Conservation (phyloP, 1,140 invertebrate species). For the Aphaenogaster ashmeadi region DNA sequence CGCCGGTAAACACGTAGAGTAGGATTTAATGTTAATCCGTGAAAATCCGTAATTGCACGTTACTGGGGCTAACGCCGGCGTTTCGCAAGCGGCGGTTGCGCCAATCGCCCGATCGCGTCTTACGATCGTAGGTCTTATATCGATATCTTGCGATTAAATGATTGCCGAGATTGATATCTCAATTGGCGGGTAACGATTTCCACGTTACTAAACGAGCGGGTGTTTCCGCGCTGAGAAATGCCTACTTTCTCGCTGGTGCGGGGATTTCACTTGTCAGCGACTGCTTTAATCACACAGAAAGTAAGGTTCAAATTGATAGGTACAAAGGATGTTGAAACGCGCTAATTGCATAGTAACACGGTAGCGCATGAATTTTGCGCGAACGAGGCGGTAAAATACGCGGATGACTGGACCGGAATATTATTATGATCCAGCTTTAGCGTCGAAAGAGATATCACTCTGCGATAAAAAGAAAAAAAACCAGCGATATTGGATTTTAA, state of each 20-base stretch:
- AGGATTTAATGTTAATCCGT: conserved; percentile 72
- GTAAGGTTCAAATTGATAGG: conserved; percentile 44
- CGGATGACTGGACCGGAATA: conserved; percentile 24
- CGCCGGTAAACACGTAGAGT: conserved; percentile 51
- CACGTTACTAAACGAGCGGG: conserved; percentile 56
- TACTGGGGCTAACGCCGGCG: conserved; percentile 45
- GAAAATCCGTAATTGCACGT: conserved; percentile 76
- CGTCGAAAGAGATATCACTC: conserved; percentile 4
- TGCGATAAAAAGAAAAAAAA: conserved; percentile 6
- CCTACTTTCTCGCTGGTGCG: conserved; percentile 36
- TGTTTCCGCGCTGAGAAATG: conserved; percentile 65
- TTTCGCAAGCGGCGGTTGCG: conserved; percentile 59
- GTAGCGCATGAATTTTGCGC: conserved; percentile 51
- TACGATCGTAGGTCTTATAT: conserved; percentile 53
- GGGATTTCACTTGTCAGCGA: conserved; percentile 72
- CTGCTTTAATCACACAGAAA: conserved; percentile 35
- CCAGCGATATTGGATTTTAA: conserved; percentile 35
- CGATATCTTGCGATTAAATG: conserved; percentile 75
- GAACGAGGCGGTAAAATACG: conserved; percentile 19
- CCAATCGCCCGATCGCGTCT: conserved; percentile 41
- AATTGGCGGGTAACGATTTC: conserved; percentile 74
- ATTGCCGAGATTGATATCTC: conserved; percentile 77
- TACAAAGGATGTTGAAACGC: conserved; percentile 64
- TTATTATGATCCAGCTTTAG: conserved; percentile 35
- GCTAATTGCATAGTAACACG: conserved; percentile 57